Conservation (phyloP, 2,797 vertebrate genomes). For the Bryconaethiops microstoma region DNA sequence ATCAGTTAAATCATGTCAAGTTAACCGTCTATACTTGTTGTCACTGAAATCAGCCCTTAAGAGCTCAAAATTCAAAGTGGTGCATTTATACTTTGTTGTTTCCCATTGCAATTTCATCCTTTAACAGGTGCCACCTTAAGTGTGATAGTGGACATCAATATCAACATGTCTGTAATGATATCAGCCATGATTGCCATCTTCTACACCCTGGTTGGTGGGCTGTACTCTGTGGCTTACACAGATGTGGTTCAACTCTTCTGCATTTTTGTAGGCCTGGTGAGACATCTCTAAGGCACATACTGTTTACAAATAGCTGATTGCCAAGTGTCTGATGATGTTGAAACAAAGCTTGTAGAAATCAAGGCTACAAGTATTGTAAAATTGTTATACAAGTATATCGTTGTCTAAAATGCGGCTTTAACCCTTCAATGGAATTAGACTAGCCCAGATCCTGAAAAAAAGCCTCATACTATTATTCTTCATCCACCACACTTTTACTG, state of each 20-base stretch:
- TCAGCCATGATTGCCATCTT: conserved; percentile 92
- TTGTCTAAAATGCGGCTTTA: no score
- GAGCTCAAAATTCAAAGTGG: neutral
- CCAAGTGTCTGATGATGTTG: no score
- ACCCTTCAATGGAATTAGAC: no score
- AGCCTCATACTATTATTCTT: no score
- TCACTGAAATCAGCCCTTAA: no score
- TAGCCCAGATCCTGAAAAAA: no score
- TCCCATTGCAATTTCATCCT: neutral
- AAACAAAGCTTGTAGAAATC: no score
- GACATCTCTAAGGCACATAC: neutral
- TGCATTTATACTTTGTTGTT: neutral
- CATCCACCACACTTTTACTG: no score
- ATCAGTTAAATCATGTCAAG: no score
- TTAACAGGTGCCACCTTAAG: conserved; percentile 92
- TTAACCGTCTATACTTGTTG: no score
- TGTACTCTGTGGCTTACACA: conserved; percentile 96
- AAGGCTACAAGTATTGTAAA: no score
- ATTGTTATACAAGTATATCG: no score
- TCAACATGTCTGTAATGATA: conserved; percentile 88
- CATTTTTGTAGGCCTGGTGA: conserved; percentile 95
- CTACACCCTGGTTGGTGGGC: conserved; percentile 92
- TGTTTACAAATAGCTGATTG: neutral
- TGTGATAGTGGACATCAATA: conserved; percentile 91
- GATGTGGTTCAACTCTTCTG: conserved; percentile 98